Base-by-base conservation (phyloP, 2,888 invertebrate species). In the Teleiodes luculella region DNA sequence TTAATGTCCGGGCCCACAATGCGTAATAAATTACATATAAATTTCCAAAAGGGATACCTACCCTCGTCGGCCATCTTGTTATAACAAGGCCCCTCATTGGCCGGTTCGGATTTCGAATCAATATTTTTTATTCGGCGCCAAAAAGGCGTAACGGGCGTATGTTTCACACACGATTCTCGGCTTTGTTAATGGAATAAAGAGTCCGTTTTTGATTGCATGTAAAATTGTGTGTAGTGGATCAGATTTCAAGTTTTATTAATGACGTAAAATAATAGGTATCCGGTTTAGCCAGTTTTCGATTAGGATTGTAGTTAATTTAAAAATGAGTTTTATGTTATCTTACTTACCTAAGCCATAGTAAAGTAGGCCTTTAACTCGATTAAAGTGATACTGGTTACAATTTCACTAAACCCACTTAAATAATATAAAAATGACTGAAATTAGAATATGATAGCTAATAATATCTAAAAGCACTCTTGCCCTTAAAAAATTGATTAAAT, bases 11-110 rank as follows among this genome's bases (percentile, higher is more conserved):
- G 61, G 70, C 18, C 74, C 74, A 88, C 88, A 88, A 88, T 83
- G 80, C 78, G 80, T 89, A 86, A 89, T 89, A 88, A 88, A 89
- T 89, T 89, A 86, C 74, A 69, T 83, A 80, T 80, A 70, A 67
- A 72, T 83, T 79, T 80, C 65, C 70, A 20, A 33, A 72, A 78
- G 80, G 83, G 83, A 68, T 73, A 70, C 62, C 75, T 73, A 79
- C 84, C 85, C 83, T 70, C 61, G 74, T 62, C 76, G 67, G 88
- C 88, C 88, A 87, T 87, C 61, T 86, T 87, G 76, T 47, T 53
- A 56, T 62, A 66, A 62, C 62, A 58, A 59, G 66, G 62, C 66
- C 64, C 61, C 72, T 74, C 69, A 88, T 88, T 88, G 88, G 88
- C 74, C 66, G 72, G 71, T 61, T 73, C 70, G 54, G 41, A 72